These are phyloP conservation scores for Bucco capensis DNA, from an alignment of 2,113 vertebrate genomes.

Conservation along the genomic window DNA sequence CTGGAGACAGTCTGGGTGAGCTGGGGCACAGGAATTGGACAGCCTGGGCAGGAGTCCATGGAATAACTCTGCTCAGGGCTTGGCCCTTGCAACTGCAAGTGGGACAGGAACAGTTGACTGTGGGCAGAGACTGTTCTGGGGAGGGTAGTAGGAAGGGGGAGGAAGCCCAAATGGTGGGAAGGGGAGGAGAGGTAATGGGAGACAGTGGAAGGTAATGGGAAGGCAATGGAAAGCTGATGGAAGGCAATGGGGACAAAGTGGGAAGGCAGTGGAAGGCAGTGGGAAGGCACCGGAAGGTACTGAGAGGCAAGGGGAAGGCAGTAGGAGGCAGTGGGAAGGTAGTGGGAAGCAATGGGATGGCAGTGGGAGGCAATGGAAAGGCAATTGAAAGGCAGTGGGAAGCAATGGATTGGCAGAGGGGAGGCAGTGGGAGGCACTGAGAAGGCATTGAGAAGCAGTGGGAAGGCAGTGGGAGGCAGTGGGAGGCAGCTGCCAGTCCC, in stretches of 20 bases:
- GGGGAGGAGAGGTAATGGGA: not conserved
- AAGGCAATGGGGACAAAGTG: not conserved
- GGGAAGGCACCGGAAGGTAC: not conserved
- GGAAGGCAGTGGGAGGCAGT: not conserved
- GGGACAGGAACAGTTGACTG: not conserved
- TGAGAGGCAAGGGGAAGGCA: too few species aligned
- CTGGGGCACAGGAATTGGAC: accelerated
- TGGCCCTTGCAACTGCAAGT: not conserved
- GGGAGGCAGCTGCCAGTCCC: not conserved
- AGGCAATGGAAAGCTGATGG: not conserved
- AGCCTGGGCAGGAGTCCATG: accelerated
- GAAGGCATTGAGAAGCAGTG: too few species aligned
- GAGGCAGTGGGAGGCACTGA: too few species aligned
- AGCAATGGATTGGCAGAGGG: too few species aligned
- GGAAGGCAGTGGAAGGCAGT: not conserved
- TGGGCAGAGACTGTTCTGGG: not conserved
- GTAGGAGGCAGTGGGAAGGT: not conserved
- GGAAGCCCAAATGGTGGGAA: not conserved
- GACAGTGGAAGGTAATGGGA: not conserved
- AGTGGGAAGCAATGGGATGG: not conserved
- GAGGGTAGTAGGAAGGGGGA: not conserved
- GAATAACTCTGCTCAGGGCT: not conserved
- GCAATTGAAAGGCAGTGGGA: not conserved
- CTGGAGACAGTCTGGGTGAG: not conserved
- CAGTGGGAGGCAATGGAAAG: not conserved